phyloP scores from a whole-genome alignment of 2,797 vertebrate genomes.

The Mus spretus region DNA sequence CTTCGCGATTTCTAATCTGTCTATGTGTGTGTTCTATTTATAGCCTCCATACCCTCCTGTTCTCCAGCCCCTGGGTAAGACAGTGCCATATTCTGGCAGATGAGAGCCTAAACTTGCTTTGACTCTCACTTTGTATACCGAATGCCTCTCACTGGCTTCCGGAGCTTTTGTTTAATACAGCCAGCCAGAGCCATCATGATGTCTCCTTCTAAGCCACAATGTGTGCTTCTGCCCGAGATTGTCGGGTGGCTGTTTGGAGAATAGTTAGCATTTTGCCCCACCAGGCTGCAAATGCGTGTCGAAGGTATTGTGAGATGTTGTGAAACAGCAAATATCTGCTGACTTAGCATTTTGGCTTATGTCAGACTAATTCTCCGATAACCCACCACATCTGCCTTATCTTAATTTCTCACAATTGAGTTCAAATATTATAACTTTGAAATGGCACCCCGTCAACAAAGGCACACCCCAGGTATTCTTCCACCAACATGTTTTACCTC shows the following conservation, averaged over 20 bases:
- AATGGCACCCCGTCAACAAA: conserved; percentile 85
- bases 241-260: conserved; percentile 79
- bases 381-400: conserved; percentile 71
- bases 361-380: conserved; percentile 71
- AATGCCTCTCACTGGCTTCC: conserved; percentile 72
- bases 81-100: conserved; percentile 80
- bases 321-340: conserved; percentile 81
- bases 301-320: conserved; percentile 73
- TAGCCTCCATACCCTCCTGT: conserved; percentile 69
- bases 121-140: conserved; percentile 79
- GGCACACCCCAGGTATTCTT: conserved; percentile 80
- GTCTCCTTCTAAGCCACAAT: conserved; percentile 68
- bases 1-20: conserved; percentile 64
- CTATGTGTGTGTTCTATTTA: conserved; percentile 75
- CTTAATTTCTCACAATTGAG: conserved; percentile 85
- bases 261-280: conserved; percentile 79
- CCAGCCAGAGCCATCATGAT: conserved; percentile 70
- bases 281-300: conserved; percentile 80
- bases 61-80: conserved; percentile 61
- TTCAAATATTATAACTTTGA: conserved; percentile 87
- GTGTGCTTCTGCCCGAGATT: conserved; percentile 77
- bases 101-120: conserved; percentile 87
- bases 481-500: conserved; percentile 43
- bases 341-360: conserved; percentile 84
- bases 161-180: conserved; percentile 87